Evolutionary conservation across 2,797 vertebrate species (phyloP).

Genomic region (Sus cebifrons): DNA sequence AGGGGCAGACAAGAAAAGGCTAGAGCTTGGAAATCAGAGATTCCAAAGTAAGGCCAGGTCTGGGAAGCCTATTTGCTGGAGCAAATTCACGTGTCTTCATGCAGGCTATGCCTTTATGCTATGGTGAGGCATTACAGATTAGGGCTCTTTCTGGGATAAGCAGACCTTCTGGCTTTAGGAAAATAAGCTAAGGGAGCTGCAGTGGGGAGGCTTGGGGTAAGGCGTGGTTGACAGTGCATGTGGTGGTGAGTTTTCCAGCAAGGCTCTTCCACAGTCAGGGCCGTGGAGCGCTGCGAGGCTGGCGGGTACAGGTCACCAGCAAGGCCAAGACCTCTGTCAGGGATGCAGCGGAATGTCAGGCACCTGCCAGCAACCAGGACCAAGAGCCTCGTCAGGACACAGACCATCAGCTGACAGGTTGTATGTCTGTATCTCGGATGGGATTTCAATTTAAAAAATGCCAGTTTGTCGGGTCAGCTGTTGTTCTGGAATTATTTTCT

Average conservation of each 20-base stretch:
- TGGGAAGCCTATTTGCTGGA: neutral
- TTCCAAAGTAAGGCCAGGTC: neutral
- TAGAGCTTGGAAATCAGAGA: neutral
- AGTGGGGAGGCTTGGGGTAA: neutral
- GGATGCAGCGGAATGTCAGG: neutral
- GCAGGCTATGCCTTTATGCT: neutral
- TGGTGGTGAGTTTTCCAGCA: neutral
- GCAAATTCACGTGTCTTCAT: neutral
- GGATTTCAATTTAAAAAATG: constrained; percentile 26
- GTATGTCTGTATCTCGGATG: neutral
- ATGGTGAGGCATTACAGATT: neutral
- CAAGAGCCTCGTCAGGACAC: neutral
- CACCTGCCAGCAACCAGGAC: neutral
- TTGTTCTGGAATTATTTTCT: constrained; percentile 61
- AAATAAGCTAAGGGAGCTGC: neutral
- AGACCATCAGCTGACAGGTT: constrained; percentile 26
- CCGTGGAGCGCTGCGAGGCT: neutral
- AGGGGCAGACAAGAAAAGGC: neutral
- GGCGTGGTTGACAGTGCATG: neutral
- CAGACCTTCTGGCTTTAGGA: neutral
- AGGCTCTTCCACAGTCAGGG: neutral
- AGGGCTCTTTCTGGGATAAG: neutral
- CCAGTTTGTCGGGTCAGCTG: constrained; percentile 49
- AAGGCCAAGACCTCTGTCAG: constrained; percentile 17
- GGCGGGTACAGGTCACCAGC: neutral